These are phyloP conservation scores for Tillus elongatus DNA, from an alignment of 2,888 invertebrate species.

Conservation along the genomic window DNA sequence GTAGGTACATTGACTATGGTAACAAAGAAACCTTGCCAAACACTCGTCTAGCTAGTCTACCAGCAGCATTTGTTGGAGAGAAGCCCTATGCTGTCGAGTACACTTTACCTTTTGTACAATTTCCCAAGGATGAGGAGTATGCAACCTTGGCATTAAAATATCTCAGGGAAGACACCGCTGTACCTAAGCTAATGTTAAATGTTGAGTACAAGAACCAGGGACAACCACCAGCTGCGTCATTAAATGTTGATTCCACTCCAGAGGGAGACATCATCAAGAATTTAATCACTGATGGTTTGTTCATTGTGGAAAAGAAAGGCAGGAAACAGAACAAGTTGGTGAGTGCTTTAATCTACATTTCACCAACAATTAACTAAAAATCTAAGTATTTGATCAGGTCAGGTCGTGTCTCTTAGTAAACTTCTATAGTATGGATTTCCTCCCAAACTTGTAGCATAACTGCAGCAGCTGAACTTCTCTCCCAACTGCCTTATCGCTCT, in stretches of 20 bases:
- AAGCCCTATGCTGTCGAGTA: conserved; percentile 83
- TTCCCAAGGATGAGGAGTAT: conserved; percentile 84
- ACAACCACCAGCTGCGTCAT: conserved; percentile 48
- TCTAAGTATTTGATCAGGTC: no score
- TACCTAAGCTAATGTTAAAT: conserved; percentile 72
- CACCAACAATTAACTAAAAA: not conserved
- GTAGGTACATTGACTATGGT: conserved; percentile 94
- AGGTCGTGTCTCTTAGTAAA: no score
- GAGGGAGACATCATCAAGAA: conserved; percentile 65
- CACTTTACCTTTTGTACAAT: conserved; percentile 68
- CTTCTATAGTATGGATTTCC: no score
- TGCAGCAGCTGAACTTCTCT: no score
- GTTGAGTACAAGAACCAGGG: conserved; percentile 61
- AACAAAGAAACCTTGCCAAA: conserved; percentile 49
- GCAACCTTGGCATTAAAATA: conserved; percentile 57
- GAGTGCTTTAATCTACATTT: conserved; percentile 28
- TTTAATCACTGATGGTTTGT: conserved; percentile 76
- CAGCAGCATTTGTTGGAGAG: conserved; percentile 63
- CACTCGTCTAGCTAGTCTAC: conserved; percentile 72
- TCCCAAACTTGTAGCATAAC: no score
- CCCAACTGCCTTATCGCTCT: no score
- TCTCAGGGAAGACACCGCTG: conserved; percentile 52
- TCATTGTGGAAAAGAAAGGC: conserved; percentile 76
- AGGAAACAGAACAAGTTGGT: conserved; percentile 70
- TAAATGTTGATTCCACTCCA: conserved; percentile 44